Evolutionary conservation across 1,140 invertebrate species (phyloP), one percentile per base, ranked within the genome.

Genomic region (Nephila pilipes): DNA sequence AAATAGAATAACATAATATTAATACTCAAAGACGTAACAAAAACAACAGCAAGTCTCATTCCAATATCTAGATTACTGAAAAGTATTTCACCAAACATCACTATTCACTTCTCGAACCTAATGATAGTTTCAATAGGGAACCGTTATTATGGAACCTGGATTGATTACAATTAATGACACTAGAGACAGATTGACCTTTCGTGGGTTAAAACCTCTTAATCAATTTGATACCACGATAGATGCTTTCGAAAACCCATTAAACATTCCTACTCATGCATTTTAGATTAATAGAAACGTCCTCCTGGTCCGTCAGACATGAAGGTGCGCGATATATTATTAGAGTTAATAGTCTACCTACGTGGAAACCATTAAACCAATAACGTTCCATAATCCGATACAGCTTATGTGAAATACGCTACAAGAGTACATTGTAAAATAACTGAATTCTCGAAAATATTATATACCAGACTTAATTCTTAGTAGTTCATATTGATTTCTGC

Each of bases 171-270:
- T 75, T 75, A 75, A 75, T 75, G 69, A 75, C 29, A 75, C 69
- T 75, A 25, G 69, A 75, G 69, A 75, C 69, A 75, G 69, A 16
- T 75, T 75, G 69, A 75, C 69, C 69, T 75, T 46, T 29, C 69
- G 18, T 75, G 69, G 32, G 69, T 75, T 75, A 75, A 75, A 75
- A 75, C 32, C 69, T 75, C 69, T 75, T 75, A 32, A 75, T 75
- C 69, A 75, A 75, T 75, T 75, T 75, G 69, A 75, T 36, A 75
- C 29, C 29, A 36, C 25, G 29, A 75, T 75, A 75, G 32, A 75
- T 75, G 69, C 69, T 75, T 75, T 75, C 69, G 69, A 29, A 75
- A 75, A 75, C 69, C 69, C 69, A 75, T 75, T 75, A 75, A 75
- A 32, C 69, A 75, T 75, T 29, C 29, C 29, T 75, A 36, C 69